Evolutionary conservation across 2,888 invertebrate species (phyloP).

Genomic region (Nemotelus pantherinus): DNA sequence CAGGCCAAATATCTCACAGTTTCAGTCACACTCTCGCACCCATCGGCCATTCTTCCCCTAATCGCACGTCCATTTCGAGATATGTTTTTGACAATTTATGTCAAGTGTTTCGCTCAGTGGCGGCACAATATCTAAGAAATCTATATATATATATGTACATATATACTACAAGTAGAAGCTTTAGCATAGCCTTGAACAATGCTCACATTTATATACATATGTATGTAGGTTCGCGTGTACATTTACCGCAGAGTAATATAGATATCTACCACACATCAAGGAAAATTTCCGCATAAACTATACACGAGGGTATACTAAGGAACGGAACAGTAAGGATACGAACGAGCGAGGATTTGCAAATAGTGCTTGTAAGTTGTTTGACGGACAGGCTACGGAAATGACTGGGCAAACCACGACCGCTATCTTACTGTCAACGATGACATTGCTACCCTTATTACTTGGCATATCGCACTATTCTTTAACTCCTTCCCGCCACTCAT

Average conservation of each 20-base stretch:
- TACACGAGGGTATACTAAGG: slow-evolving; percentile 40
- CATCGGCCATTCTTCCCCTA: background rate
- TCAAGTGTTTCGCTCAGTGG: slow-evolving; percentile 34
- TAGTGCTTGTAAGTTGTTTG: slow-evolving; percentile 24
- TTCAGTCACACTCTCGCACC: too few relatives aligned
- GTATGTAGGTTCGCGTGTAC: background rate
- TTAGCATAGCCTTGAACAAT: too few relatives aligned
- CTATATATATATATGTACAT: background rate
- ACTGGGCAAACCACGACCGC: slow-evolving; percentile 38
- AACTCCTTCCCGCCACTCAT: background rate
- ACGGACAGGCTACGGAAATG: slow-evolving; percentile 45
- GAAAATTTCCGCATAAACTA: slow-evolving; percentile 36
- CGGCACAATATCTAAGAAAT: slow-evolving; percentile 36
- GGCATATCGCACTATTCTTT: slow-evolving; percentile 29
- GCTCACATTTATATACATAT: background rate
- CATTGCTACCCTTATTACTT: slow-evolving; percentile 37
- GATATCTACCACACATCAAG: slow-evolving; percentile 32
- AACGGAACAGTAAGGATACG: background rate
- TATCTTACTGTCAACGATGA: slow-evolving; percentile 41
- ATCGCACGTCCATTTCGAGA: slow-evolving; percentile 17
- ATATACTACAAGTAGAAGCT: too few relatives aligned
- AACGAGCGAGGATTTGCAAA: slow-evolving; percentile 17
- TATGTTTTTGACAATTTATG: slow-evolving; percentile 43
- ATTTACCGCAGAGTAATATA: slow-evolving; percentile 13
- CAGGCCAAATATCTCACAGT: too few relatives aligned